Evolutionary conservation across 2,113 vertebrate species (phyloP).

Genomic region (Isurus oxyrinchus): DNA sequence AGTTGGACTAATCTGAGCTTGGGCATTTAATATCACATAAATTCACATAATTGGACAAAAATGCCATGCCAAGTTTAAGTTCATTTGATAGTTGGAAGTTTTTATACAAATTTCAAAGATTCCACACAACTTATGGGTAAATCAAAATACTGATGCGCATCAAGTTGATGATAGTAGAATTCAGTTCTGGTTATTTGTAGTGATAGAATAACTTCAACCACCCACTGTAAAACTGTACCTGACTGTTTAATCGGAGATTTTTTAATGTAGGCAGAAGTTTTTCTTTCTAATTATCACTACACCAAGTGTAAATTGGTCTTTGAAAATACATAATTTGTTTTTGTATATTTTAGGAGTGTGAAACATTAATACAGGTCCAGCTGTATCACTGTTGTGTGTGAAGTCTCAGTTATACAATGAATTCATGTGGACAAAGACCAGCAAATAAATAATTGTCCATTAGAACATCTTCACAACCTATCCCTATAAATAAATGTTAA

Average conservation of each 20-base stretch:
- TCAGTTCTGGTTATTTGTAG: neutral
- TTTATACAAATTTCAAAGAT: neutral
- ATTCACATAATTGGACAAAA: neutral
- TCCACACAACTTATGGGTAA: neutral
- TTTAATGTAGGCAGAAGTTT: neutral
- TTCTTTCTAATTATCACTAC: neutral
- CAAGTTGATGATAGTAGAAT: no score
- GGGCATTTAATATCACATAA: neutral
- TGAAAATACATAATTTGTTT: neutral
- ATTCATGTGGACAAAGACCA: neutral
- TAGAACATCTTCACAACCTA: neutral
- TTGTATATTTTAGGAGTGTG: neutral
- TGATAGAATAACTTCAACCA: neutral
- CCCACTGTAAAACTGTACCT: no score
- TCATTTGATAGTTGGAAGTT: neutral
- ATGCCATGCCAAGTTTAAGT: neutral
- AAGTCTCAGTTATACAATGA: neutral
- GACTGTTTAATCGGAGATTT: neutral
- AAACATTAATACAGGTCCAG: neutral
- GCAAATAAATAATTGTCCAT: neutral
- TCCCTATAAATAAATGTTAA: neutral
- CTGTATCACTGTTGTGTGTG: neutral
- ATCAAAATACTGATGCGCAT: neutral
- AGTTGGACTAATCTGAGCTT: neutral
- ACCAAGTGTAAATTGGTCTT: neutral